A percentile compares a stretch with the other conserved stretches of the same genome.
Evolutionary conservation across 2,888 invertebrate species (phyloP).

Genomic region (Chalcis sispes): DNA sequence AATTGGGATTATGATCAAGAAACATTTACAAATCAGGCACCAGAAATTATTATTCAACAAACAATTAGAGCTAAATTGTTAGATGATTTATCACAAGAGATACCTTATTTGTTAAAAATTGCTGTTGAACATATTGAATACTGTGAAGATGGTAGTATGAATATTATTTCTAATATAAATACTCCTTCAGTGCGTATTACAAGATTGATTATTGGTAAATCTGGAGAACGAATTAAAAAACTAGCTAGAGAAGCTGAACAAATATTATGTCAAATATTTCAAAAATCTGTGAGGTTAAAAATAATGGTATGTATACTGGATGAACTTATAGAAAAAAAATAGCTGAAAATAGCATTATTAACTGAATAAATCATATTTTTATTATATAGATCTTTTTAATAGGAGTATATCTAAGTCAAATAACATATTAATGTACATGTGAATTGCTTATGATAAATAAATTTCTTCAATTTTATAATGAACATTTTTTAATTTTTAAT

Average conservation of each 20-base stretch:
- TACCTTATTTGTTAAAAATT: conserved; percentile 87
- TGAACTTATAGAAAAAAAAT: not conserved
- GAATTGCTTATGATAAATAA: conserved; percentile 47
- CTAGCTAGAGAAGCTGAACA: conserved; percentile 76
- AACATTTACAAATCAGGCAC: conserved; percentile 85
- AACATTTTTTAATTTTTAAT: no score
- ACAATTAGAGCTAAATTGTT: conserved; percentile 90
- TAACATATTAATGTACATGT: conserved; percentile 11
- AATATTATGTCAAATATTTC: conserved; percentile 66
- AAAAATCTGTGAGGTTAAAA: conserved; percentile 64
- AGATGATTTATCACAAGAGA: conserved; percentile 88
- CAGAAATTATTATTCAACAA: conserved; percentile 83
- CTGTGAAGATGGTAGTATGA: conserved; percentile 78
- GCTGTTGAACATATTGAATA: conserved; percentile 83
- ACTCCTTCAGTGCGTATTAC: conserved; percentile 82
- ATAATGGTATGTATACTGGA: conserved; percentile 56
- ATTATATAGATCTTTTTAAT: not conserved
- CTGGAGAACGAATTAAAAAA: conserved; percentile 83
- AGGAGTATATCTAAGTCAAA: conserved; percentile 22
- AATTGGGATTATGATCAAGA: conserved; percentile 83
- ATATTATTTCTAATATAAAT: conserved; percentile 80
- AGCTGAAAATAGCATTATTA: not conserved
- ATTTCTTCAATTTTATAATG: not conserved
- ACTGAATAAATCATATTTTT: not conserved
- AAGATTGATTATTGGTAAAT: conserved; percentile 82